Conservation (phyloP, 2,888 invertebrate genomes). For the Gymnocheta viridis region DNA sequence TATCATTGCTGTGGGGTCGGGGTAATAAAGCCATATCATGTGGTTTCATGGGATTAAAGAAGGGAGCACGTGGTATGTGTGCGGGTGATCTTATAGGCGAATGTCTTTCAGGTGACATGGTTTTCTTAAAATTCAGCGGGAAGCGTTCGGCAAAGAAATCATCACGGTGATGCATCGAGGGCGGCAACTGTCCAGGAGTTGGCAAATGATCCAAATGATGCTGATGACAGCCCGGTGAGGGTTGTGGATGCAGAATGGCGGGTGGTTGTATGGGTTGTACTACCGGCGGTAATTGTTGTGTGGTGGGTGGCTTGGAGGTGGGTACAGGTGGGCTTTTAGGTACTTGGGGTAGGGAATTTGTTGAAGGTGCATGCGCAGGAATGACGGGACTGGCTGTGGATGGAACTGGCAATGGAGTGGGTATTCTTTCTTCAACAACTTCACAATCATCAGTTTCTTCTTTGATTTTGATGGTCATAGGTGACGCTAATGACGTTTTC, state of each 20-base stretch:
- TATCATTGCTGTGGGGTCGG: constrained; percentile 95
- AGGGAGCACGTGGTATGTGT: constrained; percentile 80
- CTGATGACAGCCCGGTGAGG: constrained; percentile 82
- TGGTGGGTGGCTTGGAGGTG: constrained; percentile 51
- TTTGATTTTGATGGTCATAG: constrained; percentile 78
- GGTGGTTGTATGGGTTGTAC: constrained; percentile 80
- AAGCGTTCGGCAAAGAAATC: constrained; percentile 80
- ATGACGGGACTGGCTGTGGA: constrained; percentile 43
- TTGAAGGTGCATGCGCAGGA: constrained; percentile 53
- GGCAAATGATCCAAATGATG: constrained; percentile 79
- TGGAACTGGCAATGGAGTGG: not conserved
- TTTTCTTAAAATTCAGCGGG: constrained; percentile 78
- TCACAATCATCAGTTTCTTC: constrained; percentile 77
- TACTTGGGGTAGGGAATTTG: constrained; percentile 55
- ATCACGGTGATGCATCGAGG: constrained; percentile 79
- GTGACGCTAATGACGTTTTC: constrained; percentile 36
- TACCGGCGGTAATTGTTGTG: constrained; percentile 81
- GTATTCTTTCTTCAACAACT: constrained; percentile 58
- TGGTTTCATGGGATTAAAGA: constrained; percentile 80
- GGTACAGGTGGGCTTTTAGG: constrained; percentile 54
- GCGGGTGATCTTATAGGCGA: constrained; percentile 81
- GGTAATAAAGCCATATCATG: constrained; percentile 84
- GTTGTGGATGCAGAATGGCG: constrained; percentile 80
- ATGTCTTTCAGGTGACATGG: constrained; percentile 79
- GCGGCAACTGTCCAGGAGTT: constrained; percentile 79